A percentile compares a stretch with the other conserved stretches of the same genome.
phyloP scores from a whole-genome alignment of 2,888 invertebrate genomes.

The Hesperia comma region DNA sequence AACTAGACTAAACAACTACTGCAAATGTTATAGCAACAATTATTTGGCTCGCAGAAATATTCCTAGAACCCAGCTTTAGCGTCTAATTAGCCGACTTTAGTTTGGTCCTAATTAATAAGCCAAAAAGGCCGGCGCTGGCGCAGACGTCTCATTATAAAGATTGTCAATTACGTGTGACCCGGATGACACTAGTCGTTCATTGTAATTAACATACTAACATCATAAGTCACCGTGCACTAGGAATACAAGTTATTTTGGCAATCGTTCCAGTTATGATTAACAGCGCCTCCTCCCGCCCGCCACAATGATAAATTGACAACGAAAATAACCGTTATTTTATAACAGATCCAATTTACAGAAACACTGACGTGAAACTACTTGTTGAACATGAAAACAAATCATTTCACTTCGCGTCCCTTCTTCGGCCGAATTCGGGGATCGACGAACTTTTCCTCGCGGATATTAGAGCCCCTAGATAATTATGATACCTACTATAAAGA shows the following conservation, averaged over 20 bases:
- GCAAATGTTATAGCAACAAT: neutral
- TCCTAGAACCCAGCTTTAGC: slow-evolving; percentile 22
- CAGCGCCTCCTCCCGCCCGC: slow-evolving; percentile 55
- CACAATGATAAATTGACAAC: slow-evolving; percentile 72
- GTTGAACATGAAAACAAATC: slow-evolving; percentile 38
- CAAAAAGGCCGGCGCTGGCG: slow-evolving; percentile 31
- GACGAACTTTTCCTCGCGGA: neutral
- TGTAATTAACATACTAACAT: slow-evolving; percentile 64
- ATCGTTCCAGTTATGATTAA: slow-evolving; percentile 65
- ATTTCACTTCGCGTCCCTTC: slow-evolving; percentile 2
- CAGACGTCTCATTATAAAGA: slow-evolving; percentile 46
- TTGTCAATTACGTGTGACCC: slow-evolving; percentile 54
- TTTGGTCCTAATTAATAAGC: slow-evolving; percentile 29
- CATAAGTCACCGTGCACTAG: slow-evolving; percentile 70
- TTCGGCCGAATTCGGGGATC: neutral
- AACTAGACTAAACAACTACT: neutral
- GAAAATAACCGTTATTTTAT: slow-evolving; percentile 72
- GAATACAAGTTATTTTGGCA: slow-evolving; percentile 79
- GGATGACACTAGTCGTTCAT: slow-evolving; percentile 52
- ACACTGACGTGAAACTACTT: slow-evolving; percentile 43
- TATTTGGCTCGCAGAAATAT: neutral
- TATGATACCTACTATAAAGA: too few species aligned
- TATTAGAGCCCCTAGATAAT: too few species aligned
- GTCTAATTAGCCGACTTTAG: slow-evolving; percentile 20
- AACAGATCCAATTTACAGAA: slow-evolving; percentile 51